These are phyloP conservation scores for Mylabris sibirica DNA, from an alignment of 2,888 invertebrate species.

Conservation along the genomic window DNA sequence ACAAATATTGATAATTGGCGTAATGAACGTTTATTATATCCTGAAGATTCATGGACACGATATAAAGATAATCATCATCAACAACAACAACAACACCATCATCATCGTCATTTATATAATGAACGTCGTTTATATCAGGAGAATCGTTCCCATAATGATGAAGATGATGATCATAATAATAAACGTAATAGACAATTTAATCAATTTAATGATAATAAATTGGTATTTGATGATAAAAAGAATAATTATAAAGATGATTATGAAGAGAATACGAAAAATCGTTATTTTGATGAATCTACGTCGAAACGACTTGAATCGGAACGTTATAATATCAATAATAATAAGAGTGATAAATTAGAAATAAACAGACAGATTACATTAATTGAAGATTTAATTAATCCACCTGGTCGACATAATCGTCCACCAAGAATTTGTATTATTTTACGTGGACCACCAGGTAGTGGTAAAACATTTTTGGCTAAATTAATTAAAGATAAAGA, in stretches of 20 bases:
- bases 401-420: conserved; percentile 81
- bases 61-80: conserved; percentile 11
- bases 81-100: conserved; percentile 14
- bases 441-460: conserved; percentile 91
- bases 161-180: conserved; percentile 32
- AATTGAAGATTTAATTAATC: conserved; percentile 84
- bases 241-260: conserved; percentile 27
- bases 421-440: conserved; percentile 86
- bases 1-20: conserved; percentile 28
- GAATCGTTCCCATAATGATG: background rate
- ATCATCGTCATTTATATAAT: conserved; percentile 14
- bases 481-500: conserved; percentile 85
- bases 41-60: conserved; percentile 12
- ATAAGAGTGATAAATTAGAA: conserved; percentile 14
- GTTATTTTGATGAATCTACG: background rate
- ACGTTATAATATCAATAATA: conserved; percentile 8
- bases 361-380: conserved; percentile 60
- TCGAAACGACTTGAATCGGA: background rate
- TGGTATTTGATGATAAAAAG: conserved; percentile 44
- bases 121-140: conserved; percentile 2
- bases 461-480: conserved; percentile 91
- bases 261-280: background rate
- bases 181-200: conserved; percentile 39
- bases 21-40: conserved; percentile 27
- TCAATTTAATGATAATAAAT: conserved; percentile 44